These are phyloP conservation scores for Escarpia spicata DNA, from an alignment of 2,888 invertebrate genomes.

Conservation along the genomic window DNA sequence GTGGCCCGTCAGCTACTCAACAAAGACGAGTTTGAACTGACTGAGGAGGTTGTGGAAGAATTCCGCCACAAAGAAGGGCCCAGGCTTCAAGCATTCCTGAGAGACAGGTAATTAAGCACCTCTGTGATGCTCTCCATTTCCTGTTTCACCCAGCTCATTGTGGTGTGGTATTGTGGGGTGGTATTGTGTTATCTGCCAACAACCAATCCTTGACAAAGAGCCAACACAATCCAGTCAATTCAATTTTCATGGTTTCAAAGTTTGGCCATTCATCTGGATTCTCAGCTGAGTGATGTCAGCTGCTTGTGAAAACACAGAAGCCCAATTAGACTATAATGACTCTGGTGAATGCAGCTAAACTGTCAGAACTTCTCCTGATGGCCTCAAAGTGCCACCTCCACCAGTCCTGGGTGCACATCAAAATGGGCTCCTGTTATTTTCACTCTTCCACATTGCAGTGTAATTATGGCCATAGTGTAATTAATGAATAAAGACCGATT, in stretches of 20 bases:
- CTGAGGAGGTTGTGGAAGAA: constrained; percentile 51
- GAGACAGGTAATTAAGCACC: constrained; percentile 43
- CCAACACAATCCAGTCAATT: too few relatives aligned
- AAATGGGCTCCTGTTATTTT: too few relatives aligned
- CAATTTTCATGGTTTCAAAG: too few relatives aligned
- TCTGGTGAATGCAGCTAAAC: too few relatives aligned
- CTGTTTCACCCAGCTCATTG: neutral
- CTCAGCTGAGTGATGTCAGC: too few relatives aligned
- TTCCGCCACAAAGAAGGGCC: constrained; percentile 55
- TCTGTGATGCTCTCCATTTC: neutral
- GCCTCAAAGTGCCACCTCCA: too few relatives aligned
- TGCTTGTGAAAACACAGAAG: too few relatives aligned
- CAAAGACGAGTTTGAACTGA: constrained; percentile 54
- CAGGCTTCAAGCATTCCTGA: constrained; percentile 47
- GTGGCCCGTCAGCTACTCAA: constrained; percentile 54
- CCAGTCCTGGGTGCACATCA: too few relatives aligned
- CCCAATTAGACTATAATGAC: too few relatives aligned
- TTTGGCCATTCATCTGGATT: too few relatives aligned
- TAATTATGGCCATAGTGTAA: neutral
- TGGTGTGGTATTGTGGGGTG: neutral
- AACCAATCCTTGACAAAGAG: neutral
- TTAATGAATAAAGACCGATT: neutral
- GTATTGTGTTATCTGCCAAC: neutral
- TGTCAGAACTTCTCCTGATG: too few relatives aligned
- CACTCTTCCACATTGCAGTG: too few relatives aligned